Conservation (phyloP, 2,888 invertebrate genomes). For the Stratiomys singularior region DNA sequence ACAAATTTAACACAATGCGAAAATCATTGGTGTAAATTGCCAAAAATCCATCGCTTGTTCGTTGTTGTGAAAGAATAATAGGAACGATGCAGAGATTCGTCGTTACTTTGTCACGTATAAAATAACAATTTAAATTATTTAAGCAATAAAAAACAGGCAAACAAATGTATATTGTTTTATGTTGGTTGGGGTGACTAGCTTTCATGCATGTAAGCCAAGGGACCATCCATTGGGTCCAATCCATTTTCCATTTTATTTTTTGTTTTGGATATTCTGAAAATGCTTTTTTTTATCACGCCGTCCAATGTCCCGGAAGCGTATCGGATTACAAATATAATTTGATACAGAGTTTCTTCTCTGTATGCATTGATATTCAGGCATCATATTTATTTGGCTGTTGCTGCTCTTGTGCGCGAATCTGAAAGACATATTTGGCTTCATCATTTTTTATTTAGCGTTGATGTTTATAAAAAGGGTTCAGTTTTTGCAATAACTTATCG, state of each 20-base stretch:
- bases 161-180: conserved; percentile 25
- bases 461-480: too few species aligned
- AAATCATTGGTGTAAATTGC: conserved; percentile 34
- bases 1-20: conserved; percentile 15
- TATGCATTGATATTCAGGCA: too few species aligned
- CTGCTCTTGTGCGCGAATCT: too few species aligned
- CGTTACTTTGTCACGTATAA: conserved; percentile 24
- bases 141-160: conserved; percentile 37
- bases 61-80: neutral
- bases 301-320: too few species aligned
- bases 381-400: too few species aligned
- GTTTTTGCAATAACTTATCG: too few species aligned
- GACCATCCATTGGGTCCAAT: neutral
- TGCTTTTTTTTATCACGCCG: too few species aligned
- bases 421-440: too few species aligned
- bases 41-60: neutral
- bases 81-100: conserved; percentile 25
- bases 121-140: conserved; percentile 41
- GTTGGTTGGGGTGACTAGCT: neutral
- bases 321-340: too few species aligned
- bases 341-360: too few species aligned
- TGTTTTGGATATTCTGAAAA: too few species aligned
- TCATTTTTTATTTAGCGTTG: too few species aligned
- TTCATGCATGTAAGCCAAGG: neutral
- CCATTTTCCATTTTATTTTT: neutral